These are phyloP conservation scores for Coreoperca whiteheadi DNA, from an alignment of 2,113 vertebrate genomes.

Conservation along the genomic window DNA sequence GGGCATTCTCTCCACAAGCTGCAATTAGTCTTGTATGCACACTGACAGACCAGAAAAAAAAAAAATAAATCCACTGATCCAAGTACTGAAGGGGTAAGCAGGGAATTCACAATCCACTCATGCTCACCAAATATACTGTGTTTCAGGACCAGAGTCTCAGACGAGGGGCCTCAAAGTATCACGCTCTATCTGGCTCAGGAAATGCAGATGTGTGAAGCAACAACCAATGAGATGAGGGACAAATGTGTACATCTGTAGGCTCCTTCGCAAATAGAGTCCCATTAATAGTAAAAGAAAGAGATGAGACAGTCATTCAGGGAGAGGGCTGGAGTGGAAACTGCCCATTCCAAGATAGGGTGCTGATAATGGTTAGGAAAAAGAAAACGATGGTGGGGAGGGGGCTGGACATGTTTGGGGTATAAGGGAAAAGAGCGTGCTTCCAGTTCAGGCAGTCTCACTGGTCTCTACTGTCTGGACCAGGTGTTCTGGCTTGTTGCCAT, in stretches of 20 bases:
- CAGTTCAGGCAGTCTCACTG: constrained; percentile 90
- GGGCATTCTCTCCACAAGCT: constrained; percentile 65
- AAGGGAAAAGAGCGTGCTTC: constrained; percentile 7
- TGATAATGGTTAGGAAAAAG: constrained; percentile 21
- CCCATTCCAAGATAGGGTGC: constrained; percentile 45
- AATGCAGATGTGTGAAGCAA: constrained; percentile 50
- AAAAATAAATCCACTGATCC: constrained; percentile 57
- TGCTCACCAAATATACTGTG: constrained; percentile 62
- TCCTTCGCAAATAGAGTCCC: constrained; percentile 75
- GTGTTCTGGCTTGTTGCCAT: constrained; percentile 93
- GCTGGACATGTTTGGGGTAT: not conserved
- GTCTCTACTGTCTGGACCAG: constrained; percentile 89
- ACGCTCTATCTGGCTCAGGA: constrained; percentile 69
- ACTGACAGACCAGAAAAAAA: constrained; percentile 33
- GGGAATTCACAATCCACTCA: constrained; percentile 63
- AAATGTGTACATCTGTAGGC: constrained; percentile 66
- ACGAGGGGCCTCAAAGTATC: constrained; percentile 51
- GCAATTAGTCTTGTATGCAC: constrained; percentile 63
- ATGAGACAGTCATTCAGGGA: constrained; percentile 24
- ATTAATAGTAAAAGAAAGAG: constrained; percentile 34
- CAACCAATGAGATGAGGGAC: constrained; percentile 16
- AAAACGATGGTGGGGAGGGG: not conserved
- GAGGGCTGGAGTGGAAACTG: constrained; percentile 25
- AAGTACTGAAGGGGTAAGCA: constrained; percentile 49
- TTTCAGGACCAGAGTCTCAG: constrained; percentile 74